These are phyloP conservation scores for Prosopocoilus inquinatus DNA, from an alignment of 2,888 invertebrate genomes.

Conservation along the genomic window DNA sequence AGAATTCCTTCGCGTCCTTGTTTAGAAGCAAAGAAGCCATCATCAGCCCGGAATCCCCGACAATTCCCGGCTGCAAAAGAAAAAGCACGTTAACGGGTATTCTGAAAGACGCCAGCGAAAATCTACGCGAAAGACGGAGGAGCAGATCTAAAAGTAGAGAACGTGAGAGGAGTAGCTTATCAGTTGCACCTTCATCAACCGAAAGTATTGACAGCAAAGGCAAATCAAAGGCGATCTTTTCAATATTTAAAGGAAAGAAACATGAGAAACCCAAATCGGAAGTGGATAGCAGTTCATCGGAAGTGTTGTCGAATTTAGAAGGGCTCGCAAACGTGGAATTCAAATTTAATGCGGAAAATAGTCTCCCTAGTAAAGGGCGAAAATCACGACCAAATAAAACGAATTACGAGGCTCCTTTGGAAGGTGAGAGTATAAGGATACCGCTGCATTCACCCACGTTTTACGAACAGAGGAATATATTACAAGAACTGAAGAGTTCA, in stretches of 20 bases:
- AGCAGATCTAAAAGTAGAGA: slow-evolving; percentile 65
- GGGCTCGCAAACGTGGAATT: slow-evolving; percentile 47
- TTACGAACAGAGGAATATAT: slow-evolving; percentile 51
- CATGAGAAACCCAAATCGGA: slow-evolving; percentile 52
- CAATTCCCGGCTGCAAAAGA: slow-evolving; percentile 40
- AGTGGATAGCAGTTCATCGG: slow-evolving; percentile 34
- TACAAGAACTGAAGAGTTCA: slow-evolving; percentile 44
- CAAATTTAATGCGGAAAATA: slow-evolving; percentile 37
- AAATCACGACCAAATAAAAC: slow-evolving; percentile 36
- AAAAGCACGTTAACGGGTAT: slow-evolving; percentile 45
- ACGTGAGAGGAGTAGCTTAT: slow-evolving; percentile 50
- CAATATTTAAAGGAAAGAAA: slow-evolving; percentile 64
- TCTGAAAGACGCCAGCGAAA: slow-evolving; percentile 45
- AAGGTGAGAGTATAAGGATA: slow-evolving; percentile 66
- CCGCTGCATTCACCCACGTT: slow-evolving; percentile 74
- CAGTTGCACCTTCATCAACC: slow-evolving; percentile 55
- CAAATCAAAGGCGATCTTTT: slow-evolving; percentile 63
- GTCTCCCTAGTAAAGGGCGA: slow-evolving; percentile 11
- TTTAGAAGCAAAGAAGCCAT: slow-evolving; percentile 72
- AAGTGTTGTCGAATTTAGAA: slow-evolving; percentile 43
- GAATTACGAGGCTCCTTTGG: slow-evolving; percentile 64
- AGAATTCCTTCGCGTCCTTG: slow-evolving; percentile 78
- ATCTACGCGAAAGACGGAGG: slow-evolving; percentile 41
- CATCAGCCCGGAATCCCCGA: slow-evolving; percentile 63
- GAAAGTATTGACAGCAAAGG: slow-evolving; percentile 49